phyloP scores from a whole-genome alignment of 2,797 vertebrate genomes.

The Gymnoscopelus microlampas region DNA sequence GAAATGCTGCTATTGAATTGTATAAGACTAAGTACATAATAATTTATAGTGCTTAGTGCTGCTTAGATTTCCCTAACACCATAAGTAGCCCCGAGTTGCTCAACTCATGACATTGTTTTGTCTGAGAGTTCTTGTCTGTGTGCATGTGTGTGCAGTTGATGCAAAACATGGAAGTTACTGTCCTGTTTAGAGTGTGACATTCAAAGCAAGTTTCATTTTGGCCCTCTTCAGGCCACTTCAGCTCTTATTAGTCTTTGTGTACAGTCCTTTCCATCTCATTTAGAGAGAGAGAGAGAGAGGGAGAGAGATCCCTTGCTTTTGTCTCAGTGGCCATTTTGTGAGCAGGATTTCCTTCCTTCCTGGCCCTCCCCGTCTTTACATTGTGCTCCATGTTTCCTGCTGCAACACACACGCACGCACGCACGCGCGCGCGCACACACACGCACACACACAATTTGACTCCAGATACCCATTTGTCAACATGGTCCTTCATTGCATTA shows the following conservation, averaged over 20 bases:
- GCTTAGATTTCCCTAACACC: too few species aligned
- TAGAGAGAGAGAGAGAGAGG: slow-evolving; percentile 37
- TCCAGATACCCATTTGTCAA: slow-evolving; percentile 47
- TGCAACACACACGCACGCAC: slow-evolving; percentile 41
- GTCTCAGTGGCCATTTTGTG: slow-evolving; percentile 71
- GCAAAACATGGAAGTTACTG: too few species aligned
- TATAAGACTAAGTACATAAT: too few species aligned
- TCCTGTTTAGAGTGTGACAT: neutral
- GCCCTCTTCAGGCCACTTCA: neutral
- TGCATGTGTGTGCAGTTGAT: neutral
- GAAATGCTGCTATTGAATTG: neutral
- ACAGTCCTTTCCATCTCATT: slow-evolving; percentile 20
- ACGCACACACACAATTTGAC: slow-evolving; percentile 28
- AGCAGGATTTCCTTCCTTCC: slow-evolving; percentile 86
- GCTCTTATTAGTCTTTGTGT: slow-evolving; percentile 10
- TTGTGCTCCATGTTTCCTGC: slow-evolving; percentile 84
- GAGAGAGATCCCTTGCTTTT: slow-evolving; percentile 76
- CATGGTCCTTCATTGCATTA: slow-evolving; percentile 10
- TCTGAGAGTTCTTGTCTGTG: neutral
- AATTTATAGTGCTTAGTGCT: too few species aligned
- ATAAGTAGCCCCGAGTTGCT: too few species aligned
- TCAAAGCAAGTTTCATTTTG: neutral
- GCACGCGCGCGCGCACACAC: slow-evolving; percentile 20
- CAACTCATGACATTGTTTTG: too few species aligned
- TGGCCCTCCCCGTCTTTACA: slow-evolving; percentile 84